Evolutionary conservation across 2,888 invertebrate species (phyloP).

Genomic region (Mantis religiosa): DNA sequence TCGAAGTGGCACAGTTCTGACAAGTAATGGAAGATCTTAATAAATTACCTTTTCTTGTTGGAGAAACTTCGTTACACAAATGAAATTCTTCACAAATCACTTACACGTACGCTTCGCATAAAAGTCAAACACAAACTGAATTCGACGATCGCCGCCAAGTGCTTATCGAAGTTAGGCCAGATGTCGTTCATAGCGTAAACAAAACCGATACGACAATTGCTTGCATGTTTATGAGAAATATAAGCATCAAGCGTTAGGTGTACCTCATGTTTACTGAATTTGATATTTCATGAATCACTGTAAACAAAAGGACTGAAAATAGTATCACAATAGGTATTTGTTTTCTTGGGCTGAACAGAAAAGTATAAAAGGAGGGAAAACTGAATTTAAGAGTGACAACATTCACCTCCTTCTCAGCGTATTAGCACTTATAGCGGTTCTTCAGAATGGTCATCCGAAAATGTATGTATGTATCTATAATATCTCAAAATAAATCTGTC

Average conservation of each 20-base stretch:
- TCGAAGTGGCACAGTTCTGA: not conserved
- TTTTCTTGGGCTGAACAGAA: no score
- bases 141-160: not conserved
- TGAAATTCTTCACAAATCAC: not conserved
- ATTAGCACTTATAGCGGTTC: no score
- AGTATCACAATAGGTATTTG: no score
- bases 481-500: no score
- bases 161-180: not conserved
- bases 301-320: no score
- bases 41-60: not conserved
- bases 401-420: no score
- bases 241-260: not conserved
- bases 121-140: not conserved
- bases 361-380: no score
- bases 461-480: no score
- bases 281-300: no score
- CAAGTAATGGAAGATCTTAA: not conserved
- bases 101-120: not conserved
- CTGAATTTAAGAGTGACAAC: no score
- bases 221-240: not conserved
- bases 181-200: not conserved
- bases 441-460: no score
- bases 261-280: no score
- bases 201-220: not conserved
- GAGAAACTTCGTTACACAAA: not conserved